Evolutionary conservation across 1,140 invertebrate species (phyloP).

Genomic region (Drosophila elegans): DNA sequence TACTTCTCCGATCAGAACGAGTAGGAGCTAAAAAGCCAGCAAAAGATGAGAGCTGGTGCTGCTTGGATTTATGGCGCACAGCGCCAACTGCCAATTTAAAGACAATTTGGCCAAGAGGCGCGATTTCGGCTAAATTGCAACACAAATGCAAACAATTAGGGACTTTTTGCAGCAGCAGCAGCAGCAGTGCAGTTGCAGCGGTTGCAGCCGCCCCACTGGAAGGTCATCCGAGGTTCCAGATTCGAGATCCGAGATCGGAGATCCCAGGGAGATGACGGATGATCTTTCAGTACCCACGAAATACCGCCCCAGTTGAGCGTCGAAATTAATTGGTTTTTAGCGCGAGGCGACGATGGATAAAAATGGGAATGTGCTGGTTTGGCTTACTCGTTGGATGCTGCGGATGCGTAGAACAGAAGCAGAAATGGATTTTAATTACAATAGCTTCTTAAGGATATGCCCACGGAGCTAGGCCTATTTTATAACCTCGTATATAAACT

Average conservation of each 20-base stretch:
- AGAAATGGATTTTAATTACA: neutral
- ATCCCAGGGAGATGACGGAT: slow-evolving; percentile 21
- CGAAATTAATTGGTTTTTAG: slow-evolving; percentile 54
- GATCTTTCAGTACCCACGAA: slow-evolving; percentile 23
- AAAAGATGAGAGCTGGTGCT: slow-evolving; percentile 46
- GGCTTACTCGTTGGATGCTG: neutral
- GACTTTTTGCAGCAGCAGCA: slow-evolving; percentile 1
- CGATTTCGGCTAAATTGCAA: slow-evolving; percentile 72
- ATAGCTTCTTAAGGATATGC: neutral
- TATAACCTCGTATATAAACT: too few relatives aligned
- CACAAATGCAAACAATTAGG: slow-evolving; percentile 74
- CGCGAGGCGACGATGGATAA: slow-evolving; percentile 38
- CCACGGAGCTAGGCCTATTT: neutral
- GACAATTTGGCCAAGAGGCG: slow-evolving; percentile 83
- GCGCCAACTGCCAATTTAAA: slow-evolving; percentile 84
- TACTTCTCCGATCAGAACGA: neutral
- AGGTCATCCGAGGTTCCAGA: slow-evolving; percentile 10
- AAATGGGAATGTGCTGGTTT: slow-evolving; percentile 5
- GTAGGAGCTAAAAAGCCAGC: neutral
- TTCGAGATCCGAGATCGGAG: neutral
- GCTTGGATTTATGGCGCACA: slow-evolving; percentile 75
- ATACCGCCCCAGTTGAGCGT: slow-evolving; percentile 46
- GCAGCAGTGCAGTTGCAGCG: neutral
- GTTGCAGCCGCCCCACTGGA: slow-evolving; percentile 11
- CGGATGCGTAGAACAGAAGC: slow-evolving; percentile 44